These are phyloP conservation scores for Bradypus variegatus DNA, from an alignment of 2,797 vertebrate genomes.

Conservation along the genomic window DNA sequence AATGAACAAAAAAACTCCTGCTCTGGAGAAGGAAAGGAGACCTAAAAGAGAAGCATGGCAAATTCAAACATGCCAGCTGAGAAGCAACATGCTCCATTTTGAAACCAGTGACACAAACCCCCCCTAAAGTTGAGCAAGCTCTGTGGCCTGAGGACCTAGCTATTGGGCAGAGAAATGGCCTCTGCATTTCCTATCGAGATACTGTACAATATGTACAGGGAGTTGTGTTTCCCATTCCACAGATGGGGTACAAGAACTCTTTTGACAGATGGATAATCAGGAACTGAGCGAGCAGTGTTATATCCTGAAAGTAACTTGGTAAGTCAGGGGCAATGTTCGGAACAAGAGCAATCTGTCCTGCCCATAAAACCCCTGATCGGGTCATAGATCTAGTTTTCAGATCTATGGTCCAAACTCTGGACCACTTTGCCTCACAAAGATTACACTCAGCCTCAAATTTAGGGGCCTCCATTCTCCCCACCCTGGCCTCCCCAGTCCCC, in stretches of 20 bases:
- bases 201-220: accelerated
- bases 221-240: too few relatives aligned
- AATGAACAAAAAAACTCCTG: not conserved
- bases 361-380: not conserved
- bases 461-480: not conserved
- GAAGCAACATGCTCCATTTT: not conserved
- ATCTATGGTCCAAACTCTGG: not conserved
- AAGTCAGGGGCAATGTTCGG: not conserved
- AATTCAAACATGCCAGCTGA: not conserved
- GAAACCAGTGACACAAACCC: not conserved
- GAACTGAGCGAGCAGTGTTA: not conserved
- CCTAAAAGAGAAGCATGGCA: not conserved
- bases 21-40: not conserved
- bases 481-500: not conserved
- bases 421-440: not conserved
- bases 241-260: too few relatives aligned
- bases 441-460: not conserved
- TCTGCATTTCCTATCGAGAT: not conserved
- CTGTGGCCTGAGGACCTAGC: not conserved
- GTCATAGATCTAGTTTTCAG: not conserved
- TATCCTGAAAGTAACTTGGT: not conserved
- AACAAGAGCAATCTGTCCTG: not conserved
- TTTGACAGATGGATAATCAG: not conserved
- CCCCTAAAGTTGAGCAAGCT: not conserved
- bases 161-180: accelerated